A percentile compares a stretch with the other conserved stretches of the same genome.
phyloP scores from a whole-genome alignment of 2,113 vertebrate species.

The Chelonoidis abingdonii region DNA sequence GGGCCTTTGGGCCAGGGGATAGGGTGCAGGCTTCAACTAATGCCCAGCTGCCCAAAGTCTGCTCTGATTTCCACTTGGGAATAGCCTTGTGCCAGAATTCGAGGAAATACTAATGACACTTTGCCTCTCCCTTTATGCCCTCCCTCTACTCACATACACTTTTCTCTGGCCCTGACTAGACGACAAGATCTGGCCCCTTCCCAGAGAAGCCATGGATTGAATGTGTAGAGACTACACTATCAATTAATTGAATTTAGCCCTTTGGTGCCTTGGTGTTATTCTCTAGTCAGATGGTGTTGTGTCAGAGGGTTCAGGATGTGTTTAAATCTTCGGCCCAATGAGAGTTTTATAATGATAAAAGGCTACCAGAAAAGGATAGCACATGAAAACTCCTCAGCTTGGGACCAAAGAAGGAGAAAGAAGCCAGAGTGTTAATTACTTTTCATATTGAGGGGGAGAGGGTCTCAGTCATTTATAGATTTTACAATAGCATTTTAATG shows the following conservation, averaged over 20 bases:
- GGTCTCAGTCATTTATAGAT: conserved; percentile 34
- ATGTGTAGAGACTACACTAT: neutral
- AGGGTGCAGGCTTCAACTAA: too few species aligned
- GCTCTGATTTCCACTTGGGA: too few species aligned
- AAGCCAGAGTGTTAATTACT: neutral
- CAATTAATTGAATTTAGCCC: neutral
- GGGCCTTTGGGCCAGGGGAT: too few species aligned
- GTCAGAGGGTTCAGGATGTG: neutral
- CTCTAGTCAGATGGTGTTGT: neutral
- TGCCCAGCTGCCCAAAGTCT: too few species aligned
- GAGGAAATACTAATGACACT: neutral
- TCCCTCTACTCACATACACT: fast-evolving
- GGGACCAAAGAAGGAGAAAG: neutral
- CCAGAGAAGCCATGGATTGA: neutral
- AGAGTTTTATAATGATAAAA: neutral
- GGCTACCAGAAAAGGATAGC: too few species aligned
- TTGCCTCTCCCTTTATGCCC: neutral
- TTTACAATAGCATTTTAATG: neutral
- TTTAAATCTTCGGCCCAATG: neutral
- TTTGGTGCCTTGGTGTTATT: neutral
- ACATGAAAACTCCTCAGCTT: neutral
- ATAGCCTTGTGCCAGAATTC: neutral
- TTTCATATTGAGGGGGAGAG: neutral
- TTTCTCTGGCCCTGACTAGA: neutral
- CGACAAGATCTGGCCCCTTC: neutral